Conservation (phyloP, 92 coral and sea anemone species). For the Pocillopora grandis region DNA sequence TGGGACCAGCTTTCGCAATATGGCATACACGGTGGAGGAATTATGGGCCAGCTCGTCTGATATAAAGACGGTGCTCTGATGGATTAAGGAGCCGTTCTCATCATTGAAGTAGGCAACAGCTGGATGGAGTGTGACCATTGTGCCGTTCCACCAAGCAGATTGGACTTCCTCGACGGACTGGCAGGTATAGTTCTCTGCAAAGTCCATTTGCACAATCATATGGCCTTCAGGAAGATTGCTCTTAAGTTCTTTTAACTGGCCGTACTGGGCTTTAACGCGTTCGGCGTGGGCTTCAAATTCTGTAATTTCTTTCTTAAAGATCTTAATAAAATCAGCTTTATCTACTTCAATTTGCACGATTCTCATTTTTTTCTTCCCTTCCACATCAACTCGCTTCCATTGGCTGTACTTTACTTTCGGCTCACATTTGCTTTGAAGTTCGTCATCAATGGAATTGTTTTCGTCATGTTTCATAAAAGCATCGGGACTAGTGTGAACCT, state of each 20-base stretch:
- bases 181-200: slow-evolving; percentile 51
- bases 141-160: slow-evolving; percentile 45
- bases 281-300: slow-evolving; percentile 10
- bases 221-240: slow-evolving; percentile 23
- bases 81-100: slow-evolving; percentile 2
- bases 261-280: slow-evolving; percentile 30
- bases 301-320: background rate
- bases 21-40: slow-evolving; percentile 21
- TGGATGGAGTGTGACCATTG: slow-evolving; percentile 52
- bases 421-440: too few relatives aligned
- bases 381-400: slow-evolving; percentile 31
- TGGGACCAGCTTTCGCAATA: slow-evolving; percentile 1
- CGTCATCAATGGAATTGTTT: too few relatives aligned
- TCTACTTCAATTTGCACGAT: slow-evolving; percentile 1
- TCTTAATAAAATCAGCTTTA: background rate
- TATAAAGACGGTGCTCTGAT: slow-evolving; percentile 24
- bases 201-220: slow-evolving; percentile 10
- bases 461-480: too few relatives aligned
- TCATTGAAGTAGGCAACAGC: slow-evolving; percentile 32
- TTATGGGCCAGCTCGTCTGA: slow-evolving; percentile 37
- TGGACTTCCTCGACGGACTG: slow-evolving; percentile 49
- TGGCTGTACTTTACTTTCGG: slow-evolving; percentile 28
- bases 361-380: slow-evolving; percentile 35
- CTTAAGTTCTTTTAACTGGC: slow-evolving; percentile 17
- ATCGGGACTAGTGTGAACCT: too few relatives aligned